Evolutionary conservation across 2,113 vertebrate genomes (phyloP).

Genomic region (Mustela lutreola): DNA sequence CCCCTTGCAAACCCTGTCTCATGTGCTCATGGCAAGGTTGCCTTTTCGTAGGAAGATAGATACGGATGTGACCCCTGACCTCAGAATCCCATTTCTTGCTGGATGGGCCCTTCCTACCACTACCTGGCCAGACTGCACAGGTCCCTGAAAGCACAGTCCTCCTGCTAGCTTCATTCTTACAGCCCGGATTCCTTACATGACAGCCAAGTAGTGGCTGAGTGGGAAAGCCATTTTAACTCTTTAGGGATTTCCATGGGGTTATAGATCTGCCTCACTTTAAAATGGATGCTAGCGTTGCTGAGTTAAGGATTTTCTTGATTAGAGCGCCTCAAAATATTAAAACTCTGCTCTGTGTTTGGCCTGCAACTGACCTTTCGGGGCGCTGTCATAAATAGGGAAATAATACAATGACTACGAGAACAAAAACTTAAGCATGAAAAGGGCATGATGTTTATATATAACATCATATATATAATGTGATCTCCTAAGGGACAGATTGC

Average conservation of each 20-base stretch:
- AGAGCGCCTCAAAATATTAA: background rate
- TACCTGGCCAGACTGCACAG: background rate
- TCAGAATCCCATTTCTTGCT: background rate
- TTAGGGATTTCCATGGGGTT: background rate
- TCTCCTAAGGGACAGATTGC: background rate
- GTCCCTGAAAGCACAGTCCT: background rate
- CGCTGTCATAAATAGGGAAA: background rate
- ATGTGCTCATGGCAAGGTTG: background rate
- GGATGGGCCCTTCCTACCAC: background rate
- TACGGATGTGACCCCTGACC: slow-evolving; percentile 20
- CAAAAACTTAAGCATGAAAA: background rate
- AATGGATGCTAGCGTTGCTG: background rate
- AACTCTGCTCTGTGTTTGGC: background rate
- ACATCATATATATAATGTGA: background rate
- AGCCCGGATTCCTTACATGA: slow-evolving; percentile 45
- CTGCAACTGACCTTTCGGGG: background rate
- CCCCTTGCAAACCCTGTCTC: slow-evolving; percentile 3
- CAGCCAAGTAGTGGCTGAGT: background rate
- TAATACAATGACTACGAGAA: background rate
- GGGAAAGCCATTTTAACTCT: slow-evolving; percentile 14
- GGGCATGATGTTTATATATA: background rate
- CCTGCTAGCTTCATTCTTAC: background rate
- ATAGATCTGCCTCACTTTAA: slow-evolving; percentile 33
- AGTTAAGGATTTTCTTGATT: slow-evolving; percentile 15
- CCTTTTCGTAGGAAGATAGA: slow-evolving; percentile 1